A percentile compares a stretch with the other conserved stretches of the same genome.
phyloP scores from a whole-genome alignment of 1,140 invertebrate species.

The Colletes gigas region DNA sequence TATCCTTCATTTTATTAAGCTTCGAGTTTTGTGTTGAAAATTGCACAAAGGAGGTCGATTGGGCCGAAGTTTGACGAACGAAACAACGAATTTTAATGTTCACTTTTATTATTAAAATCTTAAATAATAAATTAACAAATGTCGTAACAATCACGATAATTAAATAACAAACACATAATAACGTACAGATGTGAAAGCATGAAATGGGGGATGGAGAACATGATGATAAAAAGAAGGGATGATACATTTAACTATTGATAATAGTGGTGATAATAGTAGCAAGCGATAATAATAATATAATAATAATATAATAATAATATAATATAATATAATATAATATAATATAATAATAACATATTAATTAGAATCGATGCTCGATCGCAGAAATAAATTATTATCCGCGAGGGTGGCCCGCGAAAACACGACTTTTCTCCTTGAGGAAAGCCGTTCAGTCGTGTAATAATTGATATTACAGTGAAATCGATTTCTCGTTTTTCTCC shows the following conservation, averaged over 20 bases:
- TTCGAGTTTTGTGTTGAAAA: too few relatives aligned
- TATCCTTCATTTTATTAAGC: too few relatives aligned
- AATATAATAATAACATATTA: constrained; percentile 45
- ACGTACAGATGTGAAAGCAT: constrained; percentile 48
- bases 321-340: constrained; percentile 47
- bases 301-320: constrained; percentile 35
- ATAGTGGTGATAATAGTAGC: constrained; percentile 53
- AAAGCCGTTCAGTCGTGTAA: constrained; percentile 27
- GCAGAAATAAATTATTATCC: constrained; percentile 60
- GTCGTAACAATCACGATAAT: constrained; percentile 70
- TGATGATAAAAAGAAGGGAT: constrained; percentile 26
- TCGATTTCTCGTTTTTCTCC: constrained; percentile 16
- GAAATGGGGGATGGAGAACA: constrained; percentile 24
- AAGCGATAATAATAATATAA: constrained; percentile 58
- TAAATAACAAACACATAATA: constrained; percentile 73
- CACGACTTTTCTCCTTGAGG: constrained; percentile 16
- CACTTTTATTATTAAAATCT: constrained; percentile 70
- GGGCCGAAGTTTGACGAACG: neutral
- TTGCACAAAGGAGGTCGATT: too few relatives aligned
- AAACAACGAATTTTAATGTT: constrained; percentile 7
- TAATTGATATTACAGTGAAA: constrained; percentile 32
- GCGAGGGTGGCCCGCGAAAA: constrained; percentile 32
- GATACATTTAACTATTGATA: constrained; percentile 47
- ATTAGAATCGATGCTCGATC: constrained; percentile 36
- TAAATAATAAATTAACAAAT: constrained; percentile 77